phyloP scores from a whole-genome alignment of 2,113 vertebrate species.

The Larimichthys crocea region DNA sequence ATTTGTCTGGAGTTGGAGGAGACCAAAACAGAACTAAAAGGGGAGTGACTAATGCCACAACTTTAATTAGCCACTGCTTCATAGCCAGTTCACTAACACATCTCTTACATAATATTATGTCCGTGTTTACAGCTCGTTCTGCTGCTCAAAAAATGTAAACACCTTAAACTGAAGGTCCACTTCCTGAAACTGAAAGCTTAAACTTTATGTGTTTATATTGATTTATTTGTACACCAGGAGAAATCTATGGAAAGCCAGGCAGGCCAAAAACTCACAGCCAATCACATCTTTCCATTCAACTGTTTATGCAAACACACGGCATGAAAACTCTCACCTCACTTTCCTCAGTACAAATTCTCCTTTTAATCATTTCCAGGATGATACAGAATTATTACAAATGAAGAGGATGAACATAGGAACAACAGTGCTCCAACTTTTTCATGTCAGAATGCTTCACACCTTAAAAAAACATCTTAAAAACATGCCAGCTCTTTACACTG shows the following conservation, averaged over 20 bases:
- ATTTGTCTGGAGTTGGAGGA: too few relatives aligned
- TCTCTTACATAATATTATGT: too few relatives aligned
- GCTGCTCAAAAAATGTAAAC: too few relatives aligned
- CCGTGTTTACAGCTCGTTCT: too few relatives aligned
- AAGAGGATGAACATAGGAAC: background rate
- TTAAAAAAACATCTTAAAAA: background rate
- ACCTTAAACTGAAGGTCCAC: too few relatives aligned
- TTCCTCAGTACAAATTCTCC: slow-evolving; percentile 27
- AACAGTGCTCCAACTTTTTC: background rate
- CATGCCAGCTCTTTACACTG: background rate
- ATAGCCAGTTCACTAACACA: too few relatives aligned
- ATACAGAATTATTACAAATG: slow-evolving; percentile 31
- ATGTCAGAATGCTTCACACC: background rate
- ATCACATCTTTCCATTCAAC: background rate
- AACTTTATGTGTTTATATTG: too few relatives aligned
- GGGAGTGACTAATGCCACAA: too few relatives aligned
- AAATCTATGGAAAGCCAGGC: background rate
- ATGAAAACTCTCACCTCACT: background rate
- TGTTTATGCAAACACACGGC: background rate
- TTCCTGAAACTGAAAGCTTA: too few relatives aligned
- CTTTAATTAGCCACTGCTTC: too few relatives aligned
- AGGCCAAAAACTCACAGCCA: background rate
- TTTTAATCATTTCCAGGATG: slow-evolving; percentile 47
- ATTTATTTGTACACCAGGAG: background rate
- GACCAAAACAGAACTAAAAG: too few relatives aligned